Evolutionary conservation across 2,113 vertebrate species (phyloP).

Genomic region (Odobenus rosmarus): DNA sequence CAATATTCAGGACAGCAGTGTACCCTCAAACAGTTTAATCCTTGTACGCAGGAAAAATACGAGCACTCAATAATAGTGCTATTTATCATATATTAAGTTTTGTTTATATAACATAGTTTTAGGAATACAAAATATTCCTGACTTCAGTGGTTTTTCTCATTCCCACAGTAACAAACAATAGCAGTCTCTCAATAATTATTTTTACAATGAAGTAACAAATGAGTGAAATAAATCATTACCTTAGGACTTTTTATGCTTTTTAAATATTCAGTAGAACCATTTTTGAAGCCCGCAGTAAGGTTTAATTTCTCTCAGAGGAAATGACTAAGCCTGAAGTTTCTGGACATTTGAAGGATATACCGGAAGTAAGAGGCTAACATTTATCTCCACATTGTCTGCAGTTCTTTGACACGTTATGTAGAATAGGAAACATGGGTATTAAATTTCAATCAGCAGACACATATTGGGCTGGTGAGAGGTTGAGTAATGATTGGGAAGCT

Average conservation of each 20-base stretch:
- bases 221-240: slow-evolving; percentile 53
- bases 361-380: slow-evolving; percentile 58
- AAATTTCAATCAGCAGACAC: slow-evolving; percentile 71
- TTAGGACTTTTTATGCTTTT: slow-evolving; percentile 21
- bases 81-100: neutral
- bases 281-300: slow-evolving; percentile 40
- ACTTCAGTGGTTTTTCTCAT: neutral
- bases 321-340: slow-evolving; percentile 45
- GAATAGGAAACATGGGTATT: slow-evolving; percentile 69
- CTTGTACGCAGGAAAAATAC: neutral
- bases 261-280: slow-evolving; percentile 60
- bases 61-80: neutral
- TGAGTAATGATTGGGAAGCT: slow-evolving; percentile 68
- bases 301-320: slow-evolving; percentile 60
- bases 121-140: neutral
- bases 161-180: neutral
- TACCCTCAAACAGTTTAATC: neutral
- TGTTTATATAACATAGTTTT: neutral
- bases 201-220: slow-evolving; percentile 54
- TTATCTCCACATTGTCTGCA: slow-evolving; percentile 53
- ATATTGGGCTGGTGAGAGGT: slow-evolving; percentile 19
- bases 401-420: slow-evolving; percentile 67
- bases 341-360: slow-evolving; percentile 67
- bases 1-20: neutral
- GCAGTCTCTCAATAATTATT: slow-evolving; percentile 8